Conservation (phyloP, 2,888 invertebrate genomes). For the Caenorhabditis uteleia region DNA sequence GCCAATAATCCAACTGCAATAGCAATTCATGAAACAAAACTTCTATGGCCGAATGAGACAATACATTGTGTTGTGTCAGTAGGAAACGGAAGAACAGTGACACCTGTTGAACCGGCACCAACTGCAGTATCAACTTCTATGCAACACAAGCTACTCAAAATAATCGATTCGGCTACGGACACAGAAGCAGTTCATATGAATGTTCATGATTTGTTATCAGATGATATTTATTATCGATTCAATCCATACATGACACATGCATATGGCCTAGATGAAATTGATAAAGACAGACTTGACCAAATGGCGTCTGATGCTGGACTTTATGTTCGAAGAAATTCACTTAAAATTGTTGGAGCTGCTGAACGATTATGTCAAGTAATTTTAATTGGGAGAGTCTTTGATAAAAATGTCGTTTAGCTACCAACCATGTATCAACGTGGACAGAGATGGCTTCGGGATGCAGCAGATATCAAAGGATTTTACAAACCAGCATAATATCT, state of each 20-base stretch:
- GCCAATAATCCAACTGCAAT: slow-evolving; percentile 82
- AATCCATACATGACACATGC: slow-evolving; percentile 86
- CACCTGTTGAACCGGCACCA: slow-evolving; percentile 50
- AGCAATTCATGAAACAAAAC: slow-evolving; percentile 84
- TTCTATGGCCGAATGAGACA: slow-evolving; percentile 81
- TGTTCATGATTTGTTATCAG: slow-evolving; percentile 78
- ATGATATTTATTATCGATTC: slow-evolving; percentile 72
- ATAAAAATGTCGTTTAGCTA: too few species aligned
- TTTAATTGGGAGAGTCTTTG: too few species aligned
- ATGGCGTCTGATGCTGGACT: slow-evolving; percentile 81
- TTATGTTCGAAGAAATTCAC: slow-evolving; percentile 82
- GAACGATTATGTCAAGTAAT: slow-evolving; percentile 44
- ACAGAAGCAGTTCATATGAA: slow-evolving; percentile 84
- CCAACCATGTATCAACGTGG: slow-evolving; percentile 24
- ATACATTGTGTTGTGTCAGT: slow-evolving; percentile 84
- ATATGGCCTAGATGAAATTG: slow-evolving; percentile 81
- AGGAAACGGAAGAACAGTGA: slow-evolving; percentile 77
- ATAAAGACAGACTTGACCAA: slow-evolving; percentile 76
- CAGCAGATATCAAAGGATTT: slow-evolving; percentile 21
- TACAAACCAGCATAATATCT: slow-evolving; percentile 30
- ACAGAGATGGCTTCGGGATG: slow-evolving; percentile 14
- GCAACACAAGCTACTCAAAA: slow-evolving; percentile 69
- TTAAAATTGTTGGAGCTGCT: slow-evolving; percentile 74
- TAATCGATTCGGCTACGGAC: slow-evolving; percentile 85
- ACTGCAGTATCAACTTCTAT: slow-evolving; percentile 41